Conservation (phyloP, 2,113 vertebrate species). For the Heterocephalus glaber region DNA sequence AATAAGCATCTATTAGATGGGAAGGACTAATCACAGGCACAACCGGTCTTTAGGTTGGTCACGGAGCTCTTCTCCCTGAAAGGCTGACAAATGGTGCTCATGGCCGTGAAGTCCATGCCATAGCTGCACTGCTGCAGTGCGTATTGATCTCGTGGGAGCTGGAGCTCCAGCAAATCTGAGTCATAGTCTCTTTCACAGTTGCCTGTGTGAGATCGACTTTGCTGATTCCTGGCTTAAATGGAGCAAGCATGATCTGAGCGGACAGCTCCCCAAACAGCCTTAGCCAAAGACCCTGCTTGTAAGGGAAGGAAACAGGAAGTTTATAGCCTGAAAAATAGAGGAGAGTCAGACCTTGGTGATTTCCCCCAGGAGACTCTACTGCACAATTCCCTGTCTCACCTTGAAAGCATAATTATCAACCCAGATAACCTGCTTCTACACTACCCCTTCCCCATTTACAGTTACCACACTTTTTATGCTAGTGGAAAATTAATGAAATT, state of each 20-base stretch:
- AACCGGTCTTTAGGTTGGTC: neutral
- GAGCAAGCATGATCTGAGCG: neutral
- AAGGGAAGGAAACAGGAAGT: neutral
- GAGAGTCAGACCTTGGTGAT: neutral
- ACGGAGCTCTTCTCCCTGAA: constrained; percentile 9
- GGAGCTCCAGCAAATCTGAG: neutral
- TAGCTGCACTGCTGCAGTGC: constrained; percentile 64
- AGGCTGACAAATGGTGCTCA: constrained; percentile 79
- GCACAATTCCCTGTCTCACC: too few species aligned
- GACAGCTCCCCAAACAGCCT: neutral
- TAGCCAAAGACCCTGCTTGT: neutral
- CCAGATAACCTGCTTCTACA: neutral
- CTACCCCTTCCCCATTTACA: too few species aligned
- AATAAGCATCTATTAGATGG: constrained; percentile 27
- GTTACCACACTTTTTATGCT: neutral
- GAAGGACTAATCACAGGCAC: neutral
- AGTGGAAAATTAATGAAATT: neutral
- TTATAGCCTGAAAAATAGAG: neutral
- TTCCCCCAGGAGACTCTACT: neutral
- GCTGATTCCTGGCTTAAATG: constrained; percentile 17
- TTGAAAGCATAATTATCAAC: neutral
- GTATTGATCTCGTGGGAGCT: constrained; percentile 75
- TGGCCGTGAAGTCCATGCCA: constrained; percentile 73
- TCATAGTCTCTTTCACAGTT: neutral
- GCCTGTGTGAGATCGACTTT: constrained; percentile 39